Base-by-base conservation (phyloP, 2,797 vertebrate genomes). In the Takifugu rubripes region DNA sequence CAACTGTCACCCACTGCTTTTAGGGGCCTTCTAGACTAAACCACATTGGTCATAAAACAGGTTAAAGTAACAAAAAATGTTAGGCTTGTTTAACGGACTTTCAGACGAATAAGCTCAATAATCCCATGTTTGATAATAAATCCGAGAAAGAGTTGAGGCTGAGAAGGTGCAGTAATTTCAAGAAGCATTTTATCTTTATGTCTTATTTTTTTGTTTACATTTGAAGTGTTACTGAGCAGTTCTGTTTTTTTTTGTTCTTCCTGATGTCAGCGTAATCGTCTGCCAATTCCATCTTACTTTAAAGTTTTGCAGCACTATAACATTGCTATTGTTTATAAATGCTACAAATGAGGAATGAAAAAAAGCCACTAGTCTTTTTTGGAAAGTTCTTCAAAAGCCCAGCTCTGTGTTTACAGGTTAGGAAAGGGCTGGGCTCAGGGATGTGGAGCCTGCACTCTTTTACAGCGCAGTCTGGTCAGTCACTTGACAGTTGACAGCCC, bases 401-500 rank as follows among this genome's bases (percentile, higher is more conserved):
- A 51, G 66, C 66, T 78, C 76, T 75, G 82, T 89, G 87, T 89
- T 92, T 90, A 91, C 84, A 77, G 81, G 82, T 73, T 84, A 46
- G 82, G 82, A 71, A 66, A 74, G 78, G 78, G 79, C 68, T 66
- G 82, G 85, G 82, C 79, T 74, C 68, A 6, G 73, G 49, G 64
- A 78, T 61, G 66, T 81, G 83, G 85, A 91, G 90, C 80, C 90
- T 90, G 89, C 73, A 70, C 72, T 89, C 82, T 90, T 90, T 91
- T 88, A 89, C 87, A 84, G 78, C 75, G 50, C 91, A 89, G 91
- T 92, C 93, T 94, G 93, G 91, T 93, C 92, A 94, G 93, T 97
- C 94, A 93, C 91, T 93, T 94, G 94, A 93, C 94, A 93, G 92
- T 92, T 92, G 93, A 93, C 91, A 74, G 54, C 21, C 21, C 1